Conservation (phyloP, 2,113 vertebrate species). For the Lontra canadensis region DNA sequence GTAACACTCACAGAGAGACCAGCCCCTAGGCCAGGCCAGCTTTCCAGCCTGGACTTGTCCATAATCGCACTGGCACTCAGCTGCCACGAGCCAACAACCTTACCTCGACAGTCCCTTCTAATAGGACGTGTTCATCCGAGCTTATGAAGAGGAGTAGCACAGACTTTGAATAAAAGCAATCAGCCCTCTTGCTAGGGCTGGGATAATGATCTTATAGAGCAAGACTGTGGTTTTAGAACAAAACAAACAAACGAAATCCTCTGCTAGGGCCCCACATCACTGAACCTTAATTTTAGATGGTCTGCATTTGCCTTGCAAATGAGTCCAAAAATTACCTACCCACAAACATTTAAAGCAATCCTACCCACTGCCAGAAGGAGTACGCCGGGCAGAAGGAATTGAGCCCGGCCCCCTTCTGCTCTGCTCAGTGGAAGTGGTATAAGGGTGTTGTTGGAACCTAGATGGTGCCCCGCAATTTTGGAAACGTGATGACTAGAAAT, state of each 20-base stretch:
- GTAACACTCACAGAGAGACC: not conserved
- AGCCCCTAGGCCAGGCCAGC: not conserved
- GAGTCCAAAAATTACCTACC: constrained; percentile 64
- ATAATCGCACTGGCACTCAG: not conserved
- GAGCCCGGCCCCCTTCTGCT: not conserved
- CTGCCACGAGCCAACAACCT: not conserved
- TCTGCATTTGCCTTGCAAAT: constrained; percentile 64
- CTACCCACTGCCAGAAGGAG: not conserved
- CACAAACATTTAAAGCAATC: constrained; percentile 27
- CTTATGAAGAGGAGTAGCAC: not conserved
- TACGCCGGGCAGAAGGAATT: fast-evolving
- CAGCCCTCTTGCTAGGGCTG: not conserved
- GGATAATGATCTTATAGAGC: constrained; percentile 2
- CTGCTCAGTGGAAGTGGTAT: not conserved
- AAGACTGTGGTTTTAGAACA: constrained; percentile 63
- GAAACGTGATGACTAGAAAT: not conserved
- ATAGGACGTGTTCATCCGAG: not conserved
- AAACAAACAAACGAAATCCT: constrained; percentile 58
- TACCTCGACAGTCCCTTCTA: not conserved
- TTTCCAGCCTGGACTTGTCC: not conserved
- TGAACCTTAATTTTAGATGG: constrained; percentile 59
- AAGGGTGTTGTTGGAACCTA: not conserved
- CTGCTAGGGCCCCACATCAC: not conserved
- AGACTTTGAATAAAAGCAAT: not conserved
- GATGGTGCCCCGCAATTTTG: not conserved